Evolutionary conservation across 2,113 vertebrate genomes (phyloP).

Genomic region (Columba livia): DNA sequence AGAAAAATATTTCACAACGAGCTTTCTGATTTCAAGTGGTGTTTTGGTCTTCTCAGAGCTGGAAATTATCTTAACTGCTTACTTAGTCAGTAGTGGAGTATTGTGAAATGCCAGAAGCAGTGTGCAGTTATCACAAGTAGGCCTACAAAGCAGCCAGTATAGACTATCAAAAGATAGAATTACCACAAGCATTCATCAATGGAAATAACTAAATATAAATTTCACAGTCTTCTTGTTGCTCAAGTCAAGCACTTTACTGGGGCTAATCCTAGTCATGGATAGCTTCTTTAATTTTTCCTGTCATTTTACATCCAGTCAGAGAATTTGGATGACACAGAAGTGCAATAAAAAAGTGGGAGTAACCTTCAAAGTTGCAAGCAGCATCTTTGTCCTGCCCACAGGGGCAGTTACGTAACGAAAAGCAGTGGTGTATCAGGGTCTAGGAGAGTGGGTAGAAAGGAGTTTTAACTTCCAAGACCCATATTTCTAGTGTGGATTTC

Average conservation of each 20-base stretch:
- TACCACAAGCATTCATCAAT: background rate
- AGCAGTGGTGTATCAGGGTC: background rate
- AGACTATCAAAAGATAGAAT: background rate
- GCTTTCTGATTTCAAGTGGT: background rate
- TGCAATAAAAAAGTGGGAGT: background rate
- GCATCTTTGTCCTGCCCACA: background rate
- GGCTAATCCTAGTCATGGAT: background rate
- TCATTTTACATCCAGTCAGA: background rate
- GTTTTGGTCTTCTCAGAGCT: background rate
- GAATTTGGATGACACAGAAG: background rate
- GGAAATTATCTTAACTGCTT: background rate
- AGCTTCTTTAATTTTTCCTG: background rate
- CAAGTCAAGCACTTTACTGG: background rate
- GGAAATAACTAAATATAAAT: background rate
- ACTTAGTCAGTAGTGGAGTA: too few species aligned
- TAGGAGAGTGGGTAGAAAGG: background rate
- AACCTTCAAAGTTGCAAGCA: background rate
- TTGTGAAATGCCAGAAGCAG: background rate
- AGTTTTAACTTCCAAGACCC: background rate
- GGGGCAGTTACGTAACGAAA: background rate
- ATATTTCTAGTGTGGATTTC: background rate
- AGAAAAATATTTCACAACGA: background rate
- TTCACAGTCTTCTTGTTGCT: background rate
- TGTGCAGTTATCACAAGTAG: background rate
- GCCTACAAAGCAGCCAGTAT: background rate